These are phyloP conservation scores for Zoroaster sp. DNA, from an alignment of 53 echinoderm and acorn worm species.

Conservation along the genomic window DNA sequence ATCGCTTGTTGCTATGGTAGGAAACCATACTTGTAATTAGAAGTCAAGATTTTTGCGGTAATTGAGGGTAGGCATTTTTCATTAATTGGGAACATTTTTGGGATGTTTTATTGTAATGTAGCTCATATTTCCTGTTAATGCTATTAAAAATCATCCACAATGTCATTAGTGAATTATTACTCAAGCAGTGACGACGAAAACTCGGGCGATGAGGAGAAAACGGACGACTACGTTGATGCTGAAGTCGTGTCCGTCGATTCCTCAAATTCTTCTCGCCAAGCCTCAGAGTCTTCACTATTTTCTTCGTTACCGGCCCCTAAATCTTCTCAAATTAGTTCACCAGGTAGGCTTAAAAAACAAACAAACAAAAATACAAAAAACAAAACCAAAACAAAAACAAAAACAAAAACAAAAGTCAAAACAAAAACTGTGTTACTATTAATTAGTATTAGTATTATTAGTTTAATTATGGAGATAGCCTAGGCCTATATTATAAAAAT, in stretches of 20 bases:
- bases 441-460: too few species aligned
- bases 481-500: too few species aligned
- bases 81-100: neutral
- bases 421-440: too few species aligned
- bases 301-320: conserved; percentile 33
- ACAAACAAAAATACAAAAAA: too few species aligned
- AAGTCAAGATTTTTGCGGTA: neutral
- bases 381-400: too few species aligned
- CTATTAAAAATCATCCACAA: neutral
- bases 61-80: too few species aligned
- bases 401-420: too few species aligned
- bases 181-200: conserved; percentile 49
- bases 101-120: neutral
- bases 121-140: neutral
- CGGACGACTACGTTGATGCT: neutral
- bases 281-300: conserved; percentile 6
- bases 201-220: conserved; percentile 12
- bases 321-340: neutral
- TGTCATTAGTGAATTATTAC: conserved; percentile 45
- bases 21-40: neutral
- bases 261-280: neutral
- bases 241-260: neutral
- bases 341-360: conserved; percentile 9
- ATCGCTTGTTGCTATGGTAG: neutral
- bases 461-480: too few species aligned